phyloP scores from a whole-genome alignment of 2,113 vertebrate species.

The Seriola aureovittata region DNA sequence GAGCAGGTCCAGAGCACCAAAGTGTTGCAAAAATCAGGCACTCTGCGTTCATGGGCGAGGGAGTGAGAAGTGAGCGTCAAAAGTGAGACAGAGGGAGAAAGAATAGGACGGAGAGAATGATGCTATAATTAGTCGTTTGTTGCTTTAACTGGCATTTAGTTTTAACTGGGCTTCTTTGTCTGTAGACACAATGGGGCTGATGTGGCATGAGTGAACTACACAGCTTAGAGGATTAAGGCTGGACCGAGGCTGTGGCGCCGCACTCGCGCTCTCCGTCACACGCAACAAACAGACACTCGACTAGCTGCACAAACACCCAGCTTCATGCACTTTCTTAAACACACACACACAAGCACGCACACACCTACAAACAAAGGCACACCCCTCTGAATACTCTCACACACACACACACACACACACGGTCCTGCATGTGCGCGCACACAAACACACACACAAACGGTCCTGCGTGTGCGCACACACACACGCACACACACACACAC shows the following conservation, averaged over 20 bases:
- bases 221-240: constrained; percentile 79
- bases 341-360: constrained; percentile 52
- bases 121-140: constrained; percentile 78
- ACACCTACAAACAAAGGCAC: constrained; percentile 58
- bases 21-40: constrained; percentile 32
- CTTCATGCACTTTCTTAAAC: constrained; percentile 53
- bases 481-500: constrained; percentile 58
- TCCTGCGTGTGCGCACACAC: constrained; percentile 15
- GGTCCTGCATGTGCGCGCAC: constrained; percentile 45
- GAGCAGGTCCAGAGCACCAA: constrained; percentile 45
- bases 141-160: constrained; percentile 77
- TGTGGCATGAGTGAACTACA: constrained; percentile 78
- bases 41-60: not conserved
- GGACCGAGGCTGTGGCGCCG: constrained; percentile 63
- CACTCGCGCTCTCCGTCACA: constrained; percentile 44
- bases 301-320: constrained; percentile 30
- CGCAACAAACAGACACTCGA: constrained; percentile 35
- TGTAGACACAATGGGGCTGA: constrained; percentile 78
- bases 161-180: constrained; percentile 77
- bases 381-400: constrained; percentile 36
- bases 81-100: constrained; percentile 17
- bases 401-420: constrained; percentile 45
- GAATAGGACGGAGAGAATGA: constrained; percentile 56
- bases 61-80: constrained; percentile 50
- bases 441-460: constrained; percentile 27